Conservation (phyloP, 2,888 invertebrate species). For the Belgica antarctica region DNA sequence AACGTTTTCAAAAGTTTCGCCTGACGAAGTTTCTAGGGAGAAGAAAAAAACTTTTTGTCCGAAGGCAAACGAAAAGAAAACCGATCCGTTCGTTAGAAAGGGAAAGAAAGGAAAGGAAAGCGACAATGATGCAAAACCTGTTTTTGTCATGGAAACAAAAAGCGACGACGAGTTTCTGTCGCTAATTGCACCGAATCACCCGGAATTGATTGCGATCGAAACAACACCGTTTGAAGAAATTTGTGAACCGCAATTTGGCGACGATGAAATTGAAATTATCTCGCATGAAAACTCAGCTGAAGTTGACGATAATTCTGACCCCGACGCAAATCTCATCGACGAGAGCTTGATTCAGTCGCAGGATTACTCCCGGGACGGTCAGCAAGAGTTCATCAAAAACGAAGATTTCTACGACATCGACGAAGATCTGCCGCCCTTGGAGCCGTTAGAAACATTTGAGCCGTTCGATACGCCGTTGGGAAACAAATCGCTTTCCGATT, state of each 20-base stretch:
- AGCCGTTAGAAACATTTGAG: conserved; percentile 31
- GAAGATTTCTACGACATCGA: conserved; percentile 39
- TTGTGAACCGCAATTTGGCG: too few species aligned
- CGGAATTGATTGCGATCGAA: not conserved
- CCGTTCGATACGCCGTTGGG: not conserved
- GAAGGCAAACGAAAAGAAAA: too few species aligned
- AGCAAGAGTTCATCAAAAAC: conserved; percentile 27
- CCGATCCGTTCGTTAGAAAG: not conserved
- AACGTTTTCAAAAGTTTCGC: too few species aligned
- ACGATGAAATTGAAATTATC: conserved; percentile 44
- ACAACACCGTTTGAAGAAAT: conserved; percentile 6
- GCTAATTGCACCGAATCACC: too few species aligned
- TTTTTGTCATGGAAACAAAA: not conserved
- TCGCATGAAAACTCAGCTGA: conserved; percentile 5
- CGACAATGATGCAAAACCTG: not conserved
- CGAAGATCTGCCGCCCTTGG: conserved; percentile 29
- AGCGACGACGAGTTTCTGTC: not conserved
- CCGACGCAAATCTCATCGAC: not conserved
- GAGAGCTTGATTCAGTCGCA: too few species aligned
- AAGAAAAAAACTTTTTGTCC: too few species aligned
- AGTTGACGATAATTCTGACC: not conserved
- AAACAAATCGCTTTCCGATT: not conserved
- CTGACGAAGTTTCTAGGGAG: too few species aligned
- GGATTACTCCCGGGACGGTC: too few species aligned
- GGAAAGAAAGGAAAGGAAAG: conserved; percentile 2